Evolutionary conservation across 2,797 vertebrate genomes (phyloP), one percentile per base, ranked within the genome.

Genomic region (Cryptoblepharus egeriae): DNA sequence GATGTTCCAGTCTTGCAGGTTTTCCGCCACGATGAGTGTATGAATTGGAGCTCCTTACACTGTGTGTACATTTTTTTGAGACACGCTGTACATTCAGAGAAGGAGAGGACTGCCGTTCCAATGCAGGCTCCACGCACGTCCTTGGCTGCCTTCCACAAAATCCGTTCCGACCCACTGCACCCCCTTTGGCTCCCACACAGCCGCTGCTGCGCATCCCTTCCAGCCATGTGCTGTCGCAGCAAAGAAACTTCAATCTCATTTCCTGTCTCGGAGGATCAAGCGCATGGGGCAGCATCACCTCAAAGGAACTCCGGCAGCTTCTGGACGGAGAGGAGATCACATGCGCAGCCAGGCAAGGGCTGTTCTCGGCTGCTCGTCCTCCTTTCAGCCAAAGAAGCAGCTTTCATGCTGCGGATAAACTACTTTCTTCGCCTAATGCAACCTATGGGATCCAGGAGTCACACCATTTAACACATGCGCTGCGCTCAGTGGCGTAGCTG

Each of bases 231-330:
- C 45, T 20, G 2, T 71, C 5, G 1, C 32, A 2, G n/a, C 11
- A 12, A 18, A 8, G 20, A 30, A 45, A 20, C 32, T 1, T 35
- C 74, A 4, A 9, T 9, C 39, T 26, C 3, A 1, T 6, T n/a
- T 9, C 0, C 52, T 1, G 4, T 49, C 73, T 32, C 7, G 3
- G 26, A 4, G 15, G 22, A 49, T 26, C 37, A 2, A 12, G 2
- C 16, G 32, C 32, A 3, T 32, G 2, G 10, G 52, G 35, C 35
- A n/a, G 74, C 15, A 15, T 39, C 18, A n/a, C 73, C 73, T n/a
- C 8, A 32, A 9, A 69, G 26, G 49, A 30, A 2, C 49, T 22
- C 16, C 28, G 9, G 8, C 22, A 8, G 57, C 2, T 7, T 22
- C 28, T 2, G 28, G 70, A 5, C 2, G 1, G 1, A 64, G 35